These are phyloP conservation scores for Watersipora subatra DNA, from an alignment of 1,140 invertebrate genomes.

Conservation along the genomic window DNA sequence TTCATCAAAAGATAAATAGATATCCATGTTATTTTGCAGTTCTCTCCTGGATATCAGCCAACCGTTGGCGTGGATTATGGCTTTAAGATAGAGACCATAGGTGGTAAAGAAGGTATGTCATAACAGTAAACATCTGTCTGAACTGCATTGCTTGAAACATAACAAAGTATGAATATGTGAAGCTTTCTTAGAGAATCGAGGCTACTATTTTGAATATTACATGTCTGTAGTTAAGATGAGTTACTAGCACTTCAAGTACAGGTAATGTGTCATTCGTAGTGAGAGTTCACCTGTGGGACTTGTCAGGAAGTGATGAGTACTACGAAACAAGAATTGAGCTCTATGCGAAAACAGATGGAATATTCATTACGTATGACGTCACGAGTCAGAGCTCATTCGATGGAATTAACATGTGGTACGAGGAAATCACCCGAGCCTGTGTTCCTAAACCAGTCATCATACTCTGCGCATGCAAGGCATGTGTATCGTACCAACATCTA, in stretches of 20 bases:
- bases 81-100: conserved; percentile 30
- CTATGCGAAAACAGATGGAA: conserved; percentile 27
- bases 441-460: conserved; percentile 20
- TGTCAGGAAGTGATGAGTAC: conserved; percentile 31
- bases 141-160: too few species aligned
- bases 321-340: conserved; percentile 33
- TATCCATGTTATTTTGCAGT: conserved; percentile 20
- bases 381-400: conserved; percentile 28
- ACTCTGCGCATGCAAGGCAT: conserved; percentile 30
- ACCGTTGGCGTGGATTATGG: conserved; percentile 38
- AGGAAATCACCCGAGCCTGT: conserved; percentile 23
- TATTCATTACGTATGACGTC: conserved; percentile 31
- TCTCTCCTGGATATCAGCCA: conserved; percentile 30
- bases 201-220: too few species aligned
- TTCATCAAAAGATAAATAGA: too few species aligned
- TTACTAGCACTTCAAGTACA: too few species aligned
- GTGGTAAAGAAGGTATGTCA: conserved; percentile 26
- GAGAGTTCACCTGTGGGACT: conserved; percentile 33
- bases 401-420: conserved; percentile 24
- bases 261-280: too few species aligned
- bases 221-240: too few species aligned
- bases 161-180: too few species aligned
- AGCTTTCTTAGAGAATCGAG: too few species aligned
- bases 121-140: too few species aligned
- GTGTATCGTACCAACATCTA: not conserved